Conservation (phyloP, 2,888 invertebrate species). For the Cyclophora punctaria region DNA sequence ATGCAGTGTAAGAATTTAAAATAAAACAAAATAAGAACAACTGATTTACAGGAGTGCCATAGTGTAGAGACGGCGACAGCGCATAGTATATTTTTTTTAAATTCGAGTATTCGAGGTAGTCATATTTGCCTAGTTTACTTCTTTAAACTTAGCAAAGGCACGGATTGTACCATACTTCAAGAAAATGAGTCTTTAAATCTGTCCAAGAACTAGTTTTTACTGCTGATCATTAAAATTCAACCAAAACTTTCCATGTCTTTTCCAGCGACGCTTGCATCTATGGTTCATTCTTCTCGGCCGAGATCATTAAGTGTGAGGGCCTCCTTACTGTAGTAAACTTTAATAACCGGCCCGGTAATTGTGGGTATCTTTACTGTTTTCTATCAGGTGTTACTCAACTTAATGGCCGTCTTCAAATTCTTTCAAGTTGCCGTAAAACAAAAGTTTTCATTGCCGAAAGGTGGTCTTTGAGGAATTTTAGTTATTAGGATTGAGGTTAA, state of each 20-base stretch:
- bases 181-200: background rate
- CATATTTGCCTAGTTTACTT: too few relatives aligned
- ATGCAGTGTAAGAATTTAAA: too few relatives aligned
- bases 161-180: background rate
- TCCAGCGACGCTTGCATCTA: too few relatives aligned
- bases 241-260: too few relatives aligned
- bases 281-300: constrained; percentile 27
- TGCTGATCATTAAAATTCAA: constrained; percentile 4
- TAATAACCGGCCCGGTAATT: constrained; percentile 39
- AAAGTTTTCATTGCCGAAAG: constrained; percentile 6
- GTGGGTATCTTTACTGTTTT: constrained; percentile 34
- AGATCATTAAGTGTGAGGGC: constrained; percentile 40
- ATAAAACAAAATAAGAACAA: background rate
- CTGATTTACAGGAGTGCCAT: background rate
- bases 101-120: too few relatives aligned
- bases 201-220: background rate
- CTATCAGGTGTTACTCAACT: constrained; percentile 37
- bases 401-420: constrained; percentile 22
- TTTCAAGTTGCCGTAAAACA: constrained; percentile 12
- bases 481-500: too few relatives aligned
- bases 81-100: too few relatives aligned
- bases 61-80: background rate
- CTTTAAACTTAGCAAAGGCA: too few relatives aligned
- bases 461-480: too few relatives aligned
- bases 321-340: constrained; percentile 39